Evolutionary conservation across 2,113 vertebrate genomes (phyloP), one percentile per base, ranked within the genome.

Genomic region (Formicarius rufipectus): DNA sequence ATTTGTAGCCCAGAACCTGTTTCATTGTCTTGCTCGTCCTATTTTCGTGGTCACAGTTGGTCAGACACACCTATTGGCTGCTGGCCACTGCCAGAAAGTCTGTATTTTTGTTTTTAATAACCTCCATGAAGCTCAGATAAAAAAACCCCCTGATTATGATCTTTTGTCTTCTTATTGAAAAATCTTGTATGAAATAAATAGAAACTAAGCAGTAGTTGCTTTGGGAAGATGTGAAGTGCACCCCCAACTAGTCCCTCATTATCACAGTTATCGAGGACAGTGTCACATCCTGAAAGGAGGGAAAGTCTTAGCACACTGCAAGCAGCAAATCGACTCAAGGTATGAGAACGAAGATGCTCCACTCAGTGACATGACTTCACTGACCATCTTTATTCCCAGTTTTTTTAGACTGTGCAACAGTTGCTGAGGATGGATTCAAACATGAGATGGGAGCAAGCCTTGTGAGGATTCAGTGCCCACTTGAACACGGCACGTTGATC

Each of bases 1-100:
- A 96, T 93, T 59, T 84, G 47, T 82, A 80, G 81, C 85, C 67
- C 84, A 40, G 21, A 85, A 64, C 13, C 67, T 14, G 25, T 49
- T 68, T 55, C 55, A 17, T 49, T 55, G 45, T 66, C 91, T 82
- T 33, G 8, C 93, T 85, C 9, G 0, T 78, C 87, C 88, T 79
- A 93, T 93, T 94, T 95, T 71, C 94, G 89, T 71, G 89, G 91
- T 97, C 90, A 94, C 87, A 91, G 53, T 52, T 74, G 88, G 76
- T 62, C 91, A 97, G 37, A 97, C 81, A 90, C 10, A 25, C 40
- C 64, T 92, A 49, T 71, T 81, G 47, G 8, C 87, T 95, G n/a
- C 12, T 82, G 77, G 87, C 42, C 77, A 79, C 42, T 49, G 59
- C 67, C 50, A 50, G 31, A 30, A 59, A 44, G 9, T 37, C 18